Evolutionary conservation across 2,888 invertebrate species (phyloP), one percentile per base, ranked within the genome.

Genomic region (Ormyrus pomaceus): DNA sequence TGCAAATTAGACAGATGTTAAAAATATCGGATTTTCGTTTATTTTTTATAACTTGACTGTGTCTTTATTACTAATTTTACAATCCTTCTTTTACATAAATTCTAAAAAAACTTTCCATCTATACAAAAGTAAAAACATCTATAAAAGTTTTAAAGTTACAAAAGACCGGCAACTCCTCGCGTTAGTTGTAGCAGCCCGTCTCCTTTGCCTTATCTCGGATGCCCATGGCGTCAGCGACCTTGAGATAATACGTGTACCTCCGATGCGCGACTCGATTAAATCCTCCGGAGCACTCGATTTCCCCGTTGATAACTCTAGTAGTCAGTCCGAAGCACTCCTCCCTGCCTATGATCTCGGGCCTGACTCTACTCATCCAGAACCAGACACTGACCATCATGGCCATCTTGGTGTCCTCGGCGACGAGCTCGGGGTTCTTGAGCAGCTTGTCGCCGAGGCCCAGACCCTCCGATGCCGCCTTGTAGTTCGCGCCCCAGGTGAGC

Each of bases 401-500:
- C 7, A 74, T 13, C 0, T 61, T 53, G 0, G 46, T 66, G n/a
- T 75, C 55, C 4, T 9, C 6, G 1, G 74, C 81, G 0, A 81
- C 81, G 11, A 75, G 10, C n/a, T 81, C 75, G 0, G 81, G 78
- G 8, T 81, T 10, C 8, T n/a, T 11, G 0, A 81, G 51, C 5
- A 81, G 66, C 0, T 13, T 2, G 45, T 78, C 75, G 5, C 71
- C 78, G 66, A 72, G 55, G 9, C 81, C 81, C 0, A 81, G 64
- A 48, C 13, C 78, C 6, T 75, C 6, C 0, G 75, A 66, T 10
- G 75, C 78, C 0, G 55, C 73, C 19, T 73, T 69, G 68, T 81
- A 78, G 11, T 81, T 78, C 0, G 59, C 69, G 0, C 66, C 81
- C 74, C 74, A 81, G 13, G 78, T 78, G 61, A 81, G 64, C 46